A percentile compares a stretch with the other conserved stretches of the same genome.
Conservation (phyloP, 2,888 invertebrate species). For the Polylopha cassiicola region DNA sequence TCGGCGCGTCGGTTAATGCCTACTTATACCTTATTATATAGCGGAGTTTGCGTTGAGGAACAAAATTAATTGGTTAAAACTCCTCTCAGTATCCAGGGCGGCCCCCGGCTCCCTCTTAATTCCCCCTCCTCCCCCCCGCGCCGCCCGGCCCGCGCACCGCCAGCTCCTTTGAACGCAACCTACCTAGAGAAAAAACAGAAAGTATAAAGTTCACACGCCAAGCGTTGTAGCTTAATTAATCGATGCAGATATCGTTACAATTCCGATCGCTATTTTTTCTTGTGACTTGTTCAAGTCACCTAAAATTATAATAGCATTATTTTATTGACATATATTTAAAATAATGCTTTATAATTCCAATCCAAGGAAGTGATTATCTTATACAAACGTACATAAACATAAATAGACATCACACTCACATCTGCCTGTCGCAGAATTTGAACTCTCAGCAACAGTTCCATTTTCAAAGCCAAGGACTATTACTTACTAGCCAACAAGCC, state of each 20-base stretch:
- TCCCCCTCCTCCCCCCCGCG: constrained; percentile 51
- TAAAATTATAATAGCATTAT: constrained; percentile 2
- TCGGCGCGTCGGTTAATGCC: constrained; percentile 76
- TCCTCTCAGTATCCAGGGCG: constrained; percentile 78
- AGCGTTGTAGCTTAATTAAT: constrained; percentile 72
- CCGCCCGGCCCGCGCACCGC: constrained; percentile 51
- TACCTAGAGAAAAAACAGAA: constrained; percentile 78
- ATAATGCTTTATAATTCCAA: too few species aligned
- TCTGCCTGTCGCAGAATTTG: too few species aligned
- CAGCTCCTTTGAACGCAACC: constrained; percentile 77
- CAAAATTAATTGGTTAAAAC: constrained; percentile 80
- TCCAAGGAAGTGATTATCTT: too few species aligned
- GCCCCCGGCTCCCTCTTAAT: constrained; percentile 67
- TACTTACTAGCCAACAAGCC: too few species aligned
- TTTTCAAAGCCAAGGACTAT: too few species aligned
- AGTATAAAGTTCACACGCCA: constrained; percentile 68
- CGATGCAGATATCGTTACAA: constrained; percentile 23
- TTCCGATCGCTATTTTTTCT: constrained; percentile 5
- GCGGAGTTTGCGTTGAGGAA: constrained; percentile 78
- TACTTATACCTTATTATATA: constrained; percentile 78
- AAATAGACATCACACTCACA: too few species aligned
- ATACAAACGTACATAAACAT: too few species aligned
- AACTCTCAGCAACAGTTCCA: too few species aligned
- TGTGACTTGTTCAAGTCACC: background rate
- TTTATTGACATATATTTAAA: too few species aligned